Evolutionary conservation across 2,888 invertebrate species (phyloP), one percentile per base, ranked within the genome.

Genomic region (Ligdia adustata): DNA sequence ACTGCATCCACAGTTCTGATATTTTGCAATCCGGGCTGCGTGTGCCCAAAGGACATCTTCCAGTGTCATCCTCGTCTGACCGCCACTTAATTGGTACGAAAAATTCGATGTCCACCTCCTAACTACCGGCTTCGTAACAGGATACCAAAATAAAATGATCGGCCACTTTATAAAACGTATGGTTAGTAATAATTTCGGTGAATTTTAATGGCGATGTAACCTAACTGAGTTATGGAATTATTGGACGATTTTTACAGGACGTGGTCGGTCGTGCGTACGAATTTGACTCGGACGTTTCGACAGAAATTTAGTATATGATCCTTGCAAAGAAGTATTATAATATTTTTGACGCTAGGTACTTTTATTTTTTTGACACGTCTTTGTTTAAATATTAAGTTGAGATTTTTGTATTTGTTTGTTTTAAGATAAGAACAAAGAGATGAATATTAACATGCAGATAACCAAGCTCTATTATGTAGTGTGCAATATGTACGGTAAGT

Each of bases 1-100:
- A 58, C 34, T 14, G 27, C 24, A 22, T 43, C 26, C 39, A 7
- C 32, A 67, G 66, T 77, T 64, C 73, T 55, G 39, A 63, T 68
- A n/a, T n/a, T n/a, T 69, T 57, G 62, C 64, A 61, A 64, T 64
- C 64, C 69, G 59, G 43, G 52, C 49, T 59, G 69, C 67, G 66
- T 74, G 65, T 74, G 73, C 73, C 72, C 66, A 75, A 75, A 77
- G 75, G 74, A 81, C 72, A 75, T 73, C 53, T 65, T 32, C 46
- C 59, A 66, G 69, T 81, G 77, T 77, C 75, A 76, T 77, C 75
- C 57, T 53, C 50, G 34, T 43, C 55, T 57, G 60, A 55, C 59
- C 65, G 57, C 57, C 55, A 69, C 69, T 72, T 76, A 77, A 82
- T 82, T 78, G 76, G 71, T 62, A 64, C 59, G 64, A 73, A 72